Evolutionary conservation across 2,113 vertebrate genomes (phyloP), one percentile per base, ranked within the genome.

Genomic region (Ptyas mucosa): DNA sequence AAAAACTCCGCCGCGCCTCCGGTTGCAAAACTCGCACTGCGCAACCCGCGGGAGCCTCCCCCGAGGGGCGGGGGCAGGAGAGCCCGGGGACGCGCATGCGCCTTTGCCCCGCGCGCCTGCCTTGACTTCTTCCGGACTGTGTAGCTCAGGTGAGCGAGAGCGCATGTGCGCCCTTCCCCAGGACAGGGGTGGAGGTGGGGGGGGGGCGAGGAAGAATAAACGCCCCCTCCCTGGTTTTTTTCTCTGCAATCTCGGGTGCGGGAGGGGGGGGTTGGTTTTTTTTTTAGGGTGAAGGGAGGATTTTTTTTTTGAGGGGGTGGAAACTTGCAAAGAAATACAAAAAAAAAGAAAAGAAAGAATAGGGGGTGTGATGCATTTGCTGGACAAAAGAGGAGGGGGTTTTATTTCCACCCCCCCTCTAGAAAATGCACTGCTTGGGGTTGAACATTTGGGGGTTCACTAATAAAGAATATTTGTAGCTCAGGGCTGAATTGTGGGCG

Each of bases 91-190:
- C 2, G 81, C 89, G 90, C 93, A 89, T 61, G 93, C 93, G 90
- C 87, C 6, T 5, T n/a, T 3, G 2, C 11, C 26, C 26, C 3
- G 0, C 14, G 3, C 69, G 1, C 23, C 58, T 15, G n/a, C 51
- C 1, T n/a, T 3, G 89, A 61, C 46, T 34, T 39, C 88, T 34
- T 54, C 18, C 18, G 1, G 7, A 8, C 52, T 9, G 51, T n/a
- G n/a, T 58, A 34, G 54, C 91, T 49, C 90, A 89, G 93, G 90
- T 94, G 89, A 91, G 53, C 52, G 20, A 12, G 34, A 18, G 92
- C 92, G 92, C 92, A 92, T 92, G 88, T 88, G 92, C 52, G 10
- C 26, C 52, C n/a, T 12, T 8, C 90, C 46, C 46, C 46, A 39
- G 85, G 20, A 49, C 2, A 1, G 49, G 8, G 43, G 1, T 11